phyloP scores from a whole-genome alignment of 2,113 vertebrate genomes.

The Henicopernis longicauda region DNA sequence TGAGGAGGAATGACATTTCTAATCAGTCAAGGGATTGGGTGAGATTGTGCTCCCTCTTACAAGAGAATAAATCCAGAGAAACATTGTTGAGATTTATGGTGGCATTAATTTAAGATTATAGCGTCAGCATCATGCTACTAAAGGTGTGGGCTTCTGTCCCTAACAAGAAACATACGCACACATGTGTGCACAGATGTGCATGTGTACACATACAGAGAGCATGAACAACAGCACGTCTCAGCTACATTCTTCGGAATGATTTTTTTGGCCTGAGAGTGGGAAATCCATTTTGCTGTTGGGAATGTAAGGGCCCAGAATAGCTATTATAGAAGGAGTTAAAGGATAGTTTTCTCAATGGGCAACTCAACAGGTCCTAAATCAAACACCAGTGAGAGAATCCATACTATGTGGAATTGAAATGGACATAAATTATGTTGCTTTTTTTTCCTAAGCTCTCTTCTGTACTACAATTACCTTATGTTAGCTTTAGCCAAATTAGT shows the following conservation, averaged over 20 bases:
- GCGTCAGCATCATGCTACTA: neutral
- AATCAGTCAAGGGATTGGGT: neutral
- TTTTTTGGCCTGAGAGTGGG: neutral
- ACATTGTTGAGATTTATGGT: neutral
- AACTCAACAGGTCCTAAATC: slow-evolving; percentile 10
- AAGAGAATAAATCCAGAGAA: neutral
- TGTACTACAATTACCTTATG: neutral
- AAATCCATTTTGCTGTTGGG: slow-evolving; percentile 25
- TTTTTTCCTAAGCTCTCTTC: neutral
- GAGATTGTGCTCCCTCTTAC: neutral
- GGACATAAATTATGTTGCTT: neutral
- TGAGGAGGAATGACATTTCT: neutral
- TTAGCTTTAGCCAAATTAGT: neutral
- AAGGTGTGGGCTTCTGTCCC: neutral
- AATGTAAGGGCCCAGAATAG: neutral
- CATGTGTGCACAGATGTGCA: neutral
- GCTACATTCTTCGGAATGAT: neutral
- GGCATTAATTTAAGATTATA: neutral
- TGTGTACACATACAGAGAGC: neutral
- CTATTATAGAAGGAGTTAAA: slow-evolving; percentile 20
- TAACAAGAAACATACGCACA: neutral
- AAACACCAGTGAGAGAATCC: neutral
- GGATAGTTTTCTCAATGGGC: neutral
- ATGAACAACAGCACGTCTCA: neutral
- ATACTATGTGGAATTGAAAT: neutral